These are phyloP conservation scores for Meghimatium bilineatum DNA, from an alignment of 2,888 invertebrate species.

Conservation along the genomic window DNA sequence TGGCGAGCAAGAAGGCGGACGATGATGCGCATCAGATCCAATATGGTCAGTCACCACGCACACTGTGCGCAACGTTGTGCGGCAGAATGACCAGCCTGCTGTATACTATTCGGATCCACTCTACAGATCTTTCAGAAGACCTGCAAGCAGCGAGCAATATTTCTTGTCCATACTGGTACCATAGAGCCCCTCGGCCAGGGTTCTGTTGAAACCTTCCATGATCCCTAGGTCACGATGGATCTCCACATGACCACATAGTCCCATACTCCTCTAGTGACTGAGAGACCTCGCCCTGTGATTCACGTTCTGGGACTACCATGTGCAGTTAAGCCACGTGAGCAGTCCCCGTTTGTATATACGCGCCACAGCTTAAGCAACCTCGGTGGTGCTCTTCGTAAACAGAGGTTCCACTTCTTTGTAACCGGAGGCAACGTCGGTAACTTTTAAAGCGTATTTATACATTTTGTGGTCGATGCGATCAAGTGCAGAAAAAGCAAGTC, in stretches of 20 bases:
- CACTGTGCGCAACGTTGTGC: not conserved
- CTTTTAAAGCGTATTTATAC: constrained; percentile 37
- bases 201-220: constrained; percentile 9
- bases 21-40: not conserved
- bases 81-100: not conserved
- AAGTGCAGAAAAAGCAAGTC: constrained; percentile 34
- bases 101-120: not conserved
- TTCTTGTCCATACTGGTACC: constrained; percentile 25
- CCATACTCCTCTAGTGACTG: not conserved
- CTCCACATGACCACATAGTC: not conserved
- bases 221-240: constrained; percentile 9
- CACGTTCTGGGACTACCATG: constrained; percentile 14
- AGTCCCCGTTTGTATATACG: constrained; percentile 36
- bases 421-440: constrained; percentile 30
- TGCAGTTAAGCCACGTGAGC: constrained; percentile 18
- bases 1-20: not conserved
- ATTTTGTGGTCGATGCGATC: not conserved
- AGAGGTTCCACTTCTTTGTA: not conserved
- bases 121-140: not conserved
- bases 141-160: not conserved
- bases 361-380: constrained; percentile 7
- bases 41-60: not conserved
- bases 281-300: constrained; percentile 22
- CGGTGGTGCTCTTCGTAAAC: not conserved
- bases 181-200: constrained; percentile 9